These are phyloP conservation scores for Drosophila grimshawi DNA, from an alignment of 1,140 invertebrate genomes.

Conservation along the genomic window DNA sequence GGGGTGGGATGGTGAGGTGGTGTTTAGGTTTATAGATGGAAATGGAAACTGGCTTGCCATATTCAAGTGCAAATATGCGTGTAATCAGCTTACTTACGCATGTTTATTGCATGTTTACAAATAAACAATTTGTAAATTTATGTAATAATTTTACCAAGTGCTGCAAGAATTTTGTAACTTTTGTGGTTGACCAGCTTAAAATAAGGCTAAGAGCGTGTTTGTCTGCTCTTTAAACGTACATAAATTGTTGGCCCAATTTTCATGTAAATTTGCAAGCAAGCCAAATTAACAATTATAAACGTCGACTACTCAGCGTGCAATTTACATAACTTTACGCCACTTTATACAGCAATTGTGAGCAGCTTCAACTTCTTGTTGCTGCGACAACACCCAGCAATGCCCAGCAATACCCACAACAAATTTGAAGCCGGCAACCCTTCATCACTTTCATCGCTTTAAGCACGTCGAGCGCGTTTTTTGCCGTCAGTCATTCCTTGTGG, in stretches of 20 bases:
- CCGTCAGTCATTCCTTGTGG: slow-evolving; percentile 38
- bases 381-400: too few relatives aligned
- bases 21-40: not conserved
- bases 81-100: slow-evolving; percentile 81
- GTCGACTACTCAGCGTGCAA: slow-evolving; percentile 48
- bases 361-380: not conserved
- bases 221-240: slow-evolving; percentile 12
- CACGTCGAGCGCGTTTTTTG: slow-evolving; percentile 9
- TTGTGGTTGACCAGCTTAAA: slow-evolving; percentile 21
- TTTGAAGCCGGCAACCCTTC: slow-evolving; percentile 14
- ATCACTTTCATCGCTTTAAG: slow-evolving; percentile 8
- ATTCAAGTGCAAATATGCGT: slow-evolving; percentile 76
- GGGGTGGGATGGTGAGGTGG: not conserved
- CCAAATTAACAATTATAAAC: slow-evolving; percentile 60
- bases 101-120: slow-evolving; percentile 65
- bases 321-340: slow-evolving; percentile 63
- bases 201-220: slow-evolving; percentile 20
- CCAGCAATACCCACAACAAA: slow-evolving; percentile 9
- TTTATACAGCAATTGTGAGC: slow-evolving; percentile 24
- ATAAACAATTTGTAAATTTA: slow-evolving; percentile 61
- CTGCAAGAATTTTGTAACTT: not conserved
- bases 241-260: slow-evolving; percentile 30
- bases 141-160: not conserved
- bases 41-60: slow-evolving; percentile 51
- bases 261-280: slow-evolving; percentile 37